A percentile compares a stretch with the other conserved stretches of the same genome.
Conservation (phyloP, 2,797 vertebrate genomes). For the Intellagama lesueurii region DNA sequence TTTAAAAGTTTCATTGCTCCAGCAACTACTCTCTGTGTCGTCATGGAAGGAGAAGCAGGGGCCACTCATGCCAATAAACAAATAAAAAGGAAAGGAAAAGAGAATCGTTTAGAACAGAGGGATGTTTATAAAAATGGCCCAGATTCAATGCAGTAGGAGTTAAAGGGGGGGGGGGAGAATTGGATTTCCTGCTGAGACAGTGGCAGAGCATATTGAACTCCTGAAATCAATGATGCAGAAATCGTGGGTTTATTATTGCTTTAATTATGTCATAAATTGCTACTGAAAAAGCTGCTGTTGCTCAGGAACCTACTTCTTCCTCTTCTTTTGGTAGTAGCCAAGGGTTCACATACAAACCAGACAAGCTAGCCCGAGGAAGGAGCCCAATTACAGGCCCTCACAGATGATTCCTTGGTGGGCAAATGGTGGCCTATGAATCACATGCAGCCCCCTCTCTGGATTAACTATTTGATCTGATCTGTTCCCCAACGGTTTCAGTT, state of each 20-base stretch:
- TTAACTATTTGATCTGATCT: no score
- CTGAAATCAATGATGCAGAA: conserved; percentile 31
- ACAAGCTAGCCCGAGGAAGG: not conserved
- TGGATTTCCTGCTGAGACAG: not conserved
- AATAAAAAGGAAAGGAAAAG: no score
- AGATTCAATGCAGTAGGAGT: fast-evolving
- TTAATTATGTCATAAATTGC: not conserved
- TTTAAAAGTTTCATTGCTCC: no score
- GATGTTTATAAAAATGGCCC: not conserved
- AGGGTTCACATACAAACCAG: not conserved
- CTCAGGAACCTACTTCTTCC: not conserved
- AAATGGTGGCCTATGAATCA: no score
- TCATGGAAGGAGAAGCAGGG: no score
- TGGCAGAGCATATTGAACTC: not conserved
- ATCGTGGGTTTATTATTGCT: not conserved
- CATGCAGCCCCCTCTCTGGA: no score
- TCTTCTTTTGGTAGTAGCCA: not conserved
- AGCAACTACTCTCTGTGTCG: no score
- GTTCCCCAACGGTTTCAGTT: no score
- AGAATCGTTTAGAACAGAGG: no score
- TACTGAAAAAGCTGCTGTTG: fast-evolving
- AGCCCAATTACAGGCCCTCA: not conserved
- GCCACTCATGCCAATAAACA: no score
- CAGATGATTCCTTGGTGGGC: not conserved
- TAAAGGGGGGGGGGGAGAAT: fast-evolving